Base-by-base conservation (phyloP, 2,888 invertebrate species). In the Cephalotes varians region DNA sequence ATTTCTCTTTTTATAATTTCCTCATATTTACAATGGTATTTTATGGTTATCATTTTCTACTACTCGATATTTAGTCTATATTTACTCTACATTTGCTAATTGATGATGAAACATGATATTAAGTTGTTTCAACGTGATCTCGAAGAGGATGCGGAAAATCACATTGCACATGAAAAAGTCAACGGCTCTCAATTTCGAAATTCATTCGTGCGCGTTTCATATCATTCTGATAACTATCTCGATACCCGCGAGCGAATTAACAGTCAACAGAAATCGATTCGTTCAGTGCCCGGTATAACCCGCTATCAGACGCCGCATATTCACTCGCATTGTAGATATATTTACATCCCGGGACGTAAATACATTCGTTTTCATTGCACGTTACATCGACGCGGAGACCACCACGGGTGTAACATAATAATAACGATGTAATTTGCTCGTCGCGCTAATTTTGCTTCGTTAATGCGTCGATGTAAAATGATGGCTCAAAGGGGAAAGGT, bases 311-410 rank as follows among this genome's bases (percentile, higher is more conserved):
- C 25, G 25, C 58, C 25, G 25, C 56, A 37, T 54, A 56, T 54
- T 72, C 56, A 69, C 34, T 69, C 21, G 34, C 69, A 21, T 25
- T 25, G 37, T 47, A 28, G 47, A 18, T 72, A 72, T 40, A 72
- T 56, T 72, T 56, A 56, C 56, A 37, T 56, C 56, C 71, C 25
- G 37, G 51, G 34, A 54, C 51, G 6, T 34, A 72, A 72, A 72
- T 72, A 72, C 37, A 72, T 72, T 21, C 54, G 71, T 54, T 54
- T 71, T 54, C 54, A 54, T 71, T 71, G 54, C n/a, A 18, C 18
- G 25, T 71, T 71, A 71, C 37, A 25, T 21, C 15, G 51, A 64
- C 10, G 47, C 51, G 7, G 37, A 31, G 21, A 54, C 15, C 34
- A 71, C 21, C 51, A 25, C 37, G 49, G 47, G 49, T 2, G 25